Evolutionary conservation across 2,888 invertebrate species (phyloP).

Genomic region (Lordiphosa andalusiaca): DNA sequence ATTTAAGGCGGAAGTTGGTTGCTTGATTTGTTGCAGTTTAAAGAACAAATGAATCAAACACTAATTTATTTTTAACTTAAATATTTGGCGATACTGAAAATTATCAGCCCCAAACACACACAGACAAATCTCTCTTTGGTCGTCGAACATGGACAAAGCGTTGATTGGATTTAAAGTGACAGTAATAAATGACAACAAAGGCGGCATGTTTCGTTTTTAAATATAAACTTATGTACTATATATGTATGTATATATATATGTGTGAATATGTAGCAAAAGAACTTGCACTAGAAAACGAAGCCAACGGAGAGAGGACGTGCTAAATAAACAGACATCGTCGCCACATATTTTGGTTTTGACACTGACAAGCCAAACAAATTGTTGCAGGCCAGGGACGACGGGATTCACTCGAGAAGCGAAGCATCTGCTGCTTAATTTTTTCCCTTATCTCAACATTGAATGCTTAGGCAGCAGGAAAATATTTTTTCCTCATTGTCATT

Average conservation of each 20-base stretch:
- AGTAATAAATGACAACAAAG: slow-evolving; percentile 76
- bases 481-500: slow-evolving; percentile 4
- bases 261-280: background rate
- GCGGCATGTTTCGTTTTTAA: slow-evolving; percentile 65
- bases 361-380: slow-evolving; percentile 71
- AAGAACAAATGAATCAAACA: background rate
- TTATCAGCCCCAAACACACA: slow-evolving; percentile 3
- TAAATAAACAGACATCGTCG: slow-evolving; percentile 52
- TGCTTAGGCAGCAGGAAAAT: slow-evolving; percentile 6
- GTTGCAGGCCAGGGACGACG: slow-evolving; percentile 34
- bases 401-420: background rate
- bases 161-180: slow-evolving; percentile 77
- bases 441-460: background rate
- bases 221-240: slow-evolving; percentile 32
- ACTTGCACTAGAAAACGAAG: slow-evolving; percentile 13
- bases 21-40: slow-evolving; percentile 2
- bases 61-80: slow-evolving; percentile 2
- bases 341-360: slow-evolving; percentile 44
- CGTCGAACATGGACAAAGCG: slow-evolving; percentile 64
- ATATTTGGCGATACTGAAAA: slow-evolving; percentile 1
- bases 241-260: too few species aligned
- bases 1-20: slow-evolving; percentile 57
- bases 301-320: slow-evolving; percentile 16
- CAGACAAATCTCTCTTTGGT: slow-evolving; percentile 24
- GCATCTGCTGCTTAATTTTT: background rate